Conservation (phyloP, 2,888 invertebrate species). For the Allygus modestus region DNA sequence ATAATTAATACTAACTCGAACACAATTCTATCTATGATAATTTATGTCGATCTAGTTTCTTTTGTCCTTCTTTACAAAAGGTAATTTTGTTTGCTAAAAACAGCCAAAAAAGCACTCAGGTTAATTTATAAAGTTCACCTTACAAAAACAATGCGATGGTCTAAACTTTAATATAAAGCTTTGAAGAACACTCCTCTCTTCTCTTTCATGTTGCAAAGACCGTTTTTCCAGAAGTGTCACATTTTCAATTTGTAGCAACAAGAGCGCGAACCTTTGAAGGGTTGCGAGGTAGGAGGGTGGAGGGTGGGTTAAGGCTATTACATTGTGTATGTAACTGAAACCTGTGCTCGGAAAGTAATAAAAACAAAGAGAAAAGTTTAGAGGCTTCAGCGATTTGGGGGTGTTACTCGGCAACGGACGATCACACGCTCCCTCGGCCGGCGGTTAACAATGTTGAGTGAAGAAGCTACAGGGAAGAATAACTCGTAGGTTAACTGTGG, state of each 20-base stretch:
- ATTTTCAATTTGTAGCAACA: conserved; percentile 56
- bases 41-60: no score
- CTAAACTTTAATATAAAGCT: conserved; percentile 24
- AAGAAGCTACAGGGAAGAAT: neutral
- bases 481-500: no score
- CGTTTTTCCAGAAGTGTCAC: conserved; percentile 31
- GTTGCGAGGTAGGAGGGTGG: conserved; percentile 21
- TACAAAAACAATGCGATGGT: neutral
- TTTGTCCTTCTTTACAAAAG: no score
- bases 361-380: conserved; percentile 53
- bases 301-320: conserved; percentile 42
- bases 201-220: conserved; percentile 37
- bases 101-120: no score
- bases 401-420: conserved; percentile 28
- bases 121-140: neutral
- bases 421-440: neutral
- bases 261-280: neutral
- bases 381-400: conserved; percentile 21
- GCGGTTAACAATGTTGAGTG: neutral
- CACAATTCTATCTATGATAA: no score
- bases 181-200: conserved; percentile 25
- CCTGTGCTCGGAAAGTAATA: conserved; percentile 50
- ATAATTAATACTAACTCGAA: no score
- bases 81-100: no score
- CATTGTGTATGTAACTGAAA: conserved; percentile 59